Evolutionary conservation across 2,113 vertebrate genomes (phyloP).

Genomic region (Perccottus glenii): DNA sequence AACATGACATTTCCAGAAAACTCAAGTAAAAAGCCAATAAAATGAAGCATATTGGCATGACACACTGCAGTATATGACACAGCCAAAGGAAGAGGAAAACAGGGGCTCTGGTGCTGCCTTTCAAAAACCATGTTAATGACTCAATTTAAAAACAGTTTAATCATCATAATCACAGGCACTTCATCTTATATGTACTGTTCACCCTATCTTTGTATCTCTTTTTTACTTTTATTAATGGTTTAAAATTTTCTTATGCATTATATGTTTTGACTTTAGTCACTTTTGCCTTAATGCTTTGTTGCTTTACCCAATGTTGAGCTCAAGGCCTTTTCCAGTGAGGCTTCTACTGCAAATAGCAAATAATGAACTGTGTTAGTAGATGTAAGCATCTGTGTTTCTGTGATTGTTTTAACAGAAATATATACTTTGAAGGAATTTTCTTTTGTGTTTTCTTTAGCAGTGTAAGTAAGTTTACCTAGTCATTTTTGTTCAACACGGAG

Average conservation of each 20-base stretch:
- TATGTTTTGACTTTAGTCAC: no score
- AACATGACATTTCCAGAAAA: conserved; percentile 15
- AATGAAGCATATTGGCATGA: conserved; percentile 22
- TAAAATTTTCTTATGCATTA: no score
- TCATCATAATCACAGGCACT: no score
- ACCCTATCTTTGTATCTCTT: no score
- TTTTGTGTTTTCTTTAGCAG: conserved; percentile 15
- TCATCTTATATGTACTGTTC: no score
- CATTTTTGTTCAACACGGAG: conserved; percentile 19
- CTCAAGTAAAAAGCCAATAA: conserved; percentile 19
- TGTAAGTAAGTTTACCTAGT: conserved; percentile 21
- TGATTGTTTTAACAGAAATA: conserved; percentile 27
- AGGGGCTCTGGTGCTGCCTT: conserved; percentile 22
- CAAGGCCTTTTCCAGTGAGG: neutral
- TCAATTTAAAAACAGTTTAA: conserved; percentile 41
- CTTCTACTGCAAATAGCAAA: neutral
- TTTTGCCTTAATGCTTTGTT: neutral
- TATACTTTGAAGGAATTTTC: neutral
- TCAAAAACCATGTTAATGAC: conserved; percentile 45
- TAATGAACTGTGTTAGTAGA: conserved; percentile 14
- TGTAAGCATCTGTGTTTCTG: conserved; percentile 12
- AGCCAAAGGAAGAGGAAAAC: conserved; percentile 30
- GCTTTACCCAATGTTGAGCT: neutral
- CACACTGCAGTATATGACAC: conserved; percentile 29
- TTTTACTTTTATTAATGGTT: no score